phyloP scores from a whole-genome alignment of 2,888 invertebrate species.

The Mimachlamys varia region DNA sequence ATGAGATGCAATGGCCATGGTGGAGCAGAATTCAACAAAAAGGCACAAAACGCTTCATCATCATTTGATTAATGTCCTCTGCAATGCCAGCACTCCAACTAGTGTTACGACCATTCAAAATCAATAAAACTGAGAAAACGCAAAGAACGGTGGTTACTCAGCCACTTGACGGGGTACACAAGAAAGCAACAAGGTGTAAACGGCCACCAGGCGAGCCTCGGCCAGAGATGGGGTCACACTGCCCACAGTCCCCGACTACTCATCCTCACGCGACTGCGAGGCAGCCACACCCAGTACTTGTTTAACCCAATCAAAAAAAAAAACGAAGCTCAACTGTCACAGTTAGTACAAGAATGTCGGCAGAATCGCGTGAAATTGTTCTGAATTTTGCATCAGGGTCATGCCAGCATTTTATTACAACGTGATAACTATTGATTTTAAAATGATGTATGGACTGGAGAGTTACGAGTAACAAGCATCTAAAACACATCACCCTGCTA shows the following conservation, averaged over 20 bases:
- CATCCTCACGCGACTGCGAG: neutral
- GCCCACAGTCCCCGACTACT: neutral
- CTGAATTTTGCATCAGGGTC: slow-evolving; percentile 25
- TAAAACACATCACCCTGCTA: neutral
- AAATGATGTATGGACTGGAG: neutral
- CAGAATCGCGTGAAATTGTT: neutral
- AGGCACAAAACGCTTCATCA: slow-evolving; percentile 34
- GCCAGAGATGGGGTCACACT: neutral
- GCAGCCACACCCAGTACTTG: neutral
- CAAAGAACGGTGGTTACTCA: neutral
- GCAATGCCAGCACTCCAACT: neutral
- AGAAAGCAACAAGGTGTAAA: neutral
- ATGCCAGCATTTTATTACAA: neutral
- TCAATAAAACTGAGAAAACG: slow-evolving; percentile 7
- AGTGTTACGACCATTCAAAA: slow-evolving; percentile 17
- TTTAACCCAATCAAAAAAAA: neutral
- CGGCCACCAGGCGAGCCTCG: neutral
- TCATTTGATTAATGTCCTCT: slow-evolving; percentile 25
- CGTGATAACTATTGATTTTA: slow-evolving; percentile 12
- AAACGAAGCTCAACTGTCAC: neutral
- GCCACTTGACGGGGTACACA: neutral
- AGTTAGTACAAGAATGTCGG: neutral
- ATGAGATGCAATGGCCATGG: slow-evolving; percentile 12
- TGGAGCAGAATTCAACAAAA: slow-evolving; percentile 16
- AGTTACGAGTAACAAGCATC: slow-evolving; percentile 4